A percentile compares a stretch with the other conserved stretches of the same genome.
These are phyloP conservation scores for Tragelaphus scriptus DNA, from an alignment of 2,113 vertebrate species.

Conservation along the genomic window DNA sequence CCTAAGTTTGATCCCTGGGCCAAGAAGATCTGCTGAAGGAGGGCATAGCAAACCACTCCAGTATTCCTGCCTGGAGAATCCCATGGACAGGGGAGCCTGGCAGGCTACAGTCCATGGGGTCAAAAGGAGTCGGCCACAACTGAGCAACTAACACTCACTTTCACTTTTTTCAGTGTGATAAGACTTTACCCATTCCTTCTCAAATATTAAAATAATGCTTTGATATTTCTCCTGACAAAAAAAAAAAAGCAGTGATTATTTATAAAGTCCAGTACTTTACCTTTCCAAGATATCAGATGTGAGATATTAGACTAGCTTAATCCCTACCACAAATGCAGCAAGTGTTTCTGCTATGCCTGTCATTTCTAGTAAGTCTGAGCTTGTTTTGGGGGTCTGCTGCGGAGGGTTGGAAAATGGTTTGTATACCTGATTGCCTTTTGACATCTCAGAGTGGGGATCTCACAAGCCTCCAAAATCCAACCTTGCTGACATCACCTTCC, in stretches of 20 bases:
- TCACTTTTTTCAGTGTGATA: neutral
- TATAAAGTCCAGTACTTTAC: neutral
- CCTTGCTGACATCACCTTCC: neutral
- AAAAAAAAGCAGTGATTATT: neutral
- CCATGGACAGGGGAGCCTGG: neutral
- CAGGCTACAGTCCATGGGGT: neutral
- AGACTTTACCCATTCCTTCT: neutral
- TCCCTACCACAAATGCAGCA: neutral
- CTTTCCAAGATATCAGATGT: neutral
- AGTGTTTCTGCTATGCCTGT: neutral
- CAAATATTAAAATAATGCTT: neutral
- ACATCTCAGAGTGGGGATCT: neutral
- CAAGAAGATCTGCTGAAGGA: neutral
- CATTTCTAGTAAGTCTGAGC: neutral
- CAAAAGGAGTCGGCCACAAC: neutral
- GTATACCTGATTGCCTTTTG: neutral
- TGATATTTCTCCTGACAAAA: neutral
- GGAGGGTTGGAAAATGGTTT: neutral
- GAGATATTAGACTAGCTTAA: neutral
- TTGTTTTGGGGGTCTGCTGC: neutral
- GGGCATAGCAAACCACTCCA: neutral
- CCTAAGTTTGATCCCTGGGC: neutral
- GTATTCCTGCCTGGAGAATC: neutral
- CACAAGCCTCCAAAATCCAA: neutral
- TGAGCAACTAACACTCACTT: neutral